Evolutionary conservation across 1,140 invertebrate species (phyloP).

Genomic region (Drosophila simulans): DNA sequence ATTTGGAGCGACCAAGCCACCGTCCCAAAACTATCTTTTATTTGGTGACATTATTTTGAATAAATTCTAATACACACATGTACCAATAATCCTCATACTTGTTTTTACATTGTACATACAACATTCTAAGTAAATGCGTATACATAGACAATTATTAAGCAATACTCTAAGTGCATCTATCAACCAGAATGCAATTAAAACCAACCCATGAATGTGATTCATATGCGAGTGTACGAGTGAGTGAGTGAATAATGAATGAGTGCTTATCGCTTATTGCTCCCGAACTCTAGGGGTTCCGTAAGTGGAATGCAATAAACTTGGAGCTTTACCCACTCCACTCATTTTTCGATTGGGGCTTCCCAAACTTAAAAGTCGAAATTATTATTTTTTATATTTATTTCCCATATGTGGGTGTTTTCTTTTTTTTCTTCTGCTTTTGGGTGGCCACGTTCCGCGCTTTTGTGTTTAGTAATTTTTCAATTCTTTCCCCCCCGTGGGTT

Average conservation of each 20-base stretch:
- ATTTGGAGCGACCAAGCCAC: neutral
- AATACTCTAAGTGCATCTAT: slow-evolving; percentile 42
- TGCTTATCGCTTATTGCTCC: slow-evolving; percentile 39
- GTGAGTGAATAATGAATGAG: slow-evolving; percentile 51
- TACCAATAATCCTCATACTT: no score
- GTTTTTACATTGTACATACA: slow-evolving; percentile 58
- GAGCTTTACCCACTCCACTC: slow-evolving; percentile 14
- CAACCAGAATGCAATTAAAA: slow-evolving; percentile 36
- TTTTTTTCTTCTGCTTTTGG: neutral
- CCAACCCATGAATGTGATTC: slow-evolving; percentile 43
- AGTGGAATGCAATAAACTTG: slow-evolving; percentile 77
- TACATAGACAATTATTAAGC: slow-evolving; percentile 28
- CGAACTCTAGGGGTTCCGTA: slow-evolving; percentile 37
- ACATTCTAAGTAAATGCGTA: slow-evolving; percentile 57
- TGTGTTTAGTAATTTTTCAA: slow-evolving; percentile 71
- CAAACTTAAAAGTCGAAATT: slow-evolving; percentile 40
- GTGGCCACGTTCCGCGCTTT: slow-evolving; percentile 43
- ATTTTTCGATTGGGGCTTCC: neutral
- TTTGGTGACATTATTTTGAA: no score
- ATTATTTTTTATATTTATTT: slow-evolving; percentile 43
- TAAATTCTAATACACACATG: no score
- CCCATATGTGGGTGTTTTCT: slow-evolving; percentile 5
- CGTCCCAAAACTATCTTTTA: no score
- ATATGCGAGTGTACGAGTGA: slow-evolving; percentile 22
- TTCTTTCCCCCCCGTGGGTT: slow-evolving; percentile 11